These are phyloP conservation scores for Aethes cnicana DNA, from an alignment of 2,888 invertebrate species.

Conservation along the genomic window DNA sequence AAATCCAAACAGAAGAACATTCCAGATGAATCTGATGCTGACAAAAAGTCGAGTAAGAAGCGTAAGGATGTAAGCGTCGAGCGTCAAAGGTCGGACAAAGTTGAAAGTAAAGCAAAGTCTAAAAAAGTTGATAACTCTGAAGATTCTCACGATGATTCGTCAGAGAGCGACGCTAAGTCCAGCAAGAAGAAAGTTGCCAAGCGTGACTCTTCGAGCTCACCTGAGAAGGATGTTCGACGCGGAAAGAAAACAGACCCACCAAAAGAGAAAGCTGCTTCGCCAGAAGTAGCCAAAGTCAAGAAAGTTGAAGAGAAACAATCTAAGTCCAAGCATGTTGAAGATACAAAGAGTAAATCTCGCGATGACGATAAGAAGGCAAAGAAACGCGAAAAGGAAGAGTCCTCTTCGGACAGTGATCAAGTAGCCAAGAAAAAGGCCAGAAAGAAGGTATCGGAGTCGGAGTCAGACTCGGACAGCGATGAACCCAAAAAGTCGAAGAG, in stretches of 20 bases:
- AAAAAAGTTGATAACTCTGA: slow-evolving; percentile 71
- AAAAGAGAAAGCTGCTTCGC: slow-evolving; percentile 66
- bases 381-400: slow-evolving; percentile 83
- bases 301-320: slow-evolving; percentile 67
- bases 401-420: slow-evolving; percentile 77
- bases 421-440: slow-evolving; percentile 78
- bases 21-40: slow-evolving; percentile 72
- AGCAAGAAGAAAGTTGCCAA: slow-evolving; percentile 76
- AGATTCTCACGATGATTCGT: slow-evolving; percentile 70
- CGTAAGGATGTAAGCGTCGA: slow-evolving; percentile 64
- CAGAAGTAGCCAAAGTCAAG: slow-evolving; percentile 62
- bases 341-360: slow-evolving; percentile 78
- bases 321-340: slow-evolving; percentile 79
- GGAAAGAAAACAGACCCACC: slow-evolving; percentile 61
- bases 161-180: slow-evolving; percentile 78
- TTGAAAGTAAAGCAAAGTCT: slow-evolving; percentile 60
- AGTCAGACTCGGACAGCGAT: slow-evolving; percentile 85
- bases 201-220: slow-evolving; percentile 66
- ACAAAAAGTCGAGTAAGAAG: slow-evolving; percentile 71
- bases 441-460: slow-evolving; percentile 84
- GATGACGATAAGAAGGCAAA: slow-evolving; percentile 85
- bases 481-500: slow-evolving; percentile 86
- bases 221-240: slow-evolving; percentile 71
- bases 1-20: slow-evolving; percentile 76
- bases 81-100: slow-evolving; percentile 64